Evolutionary conservation across 2,113 vertebrate genomes (phyloP), one percentile per base, ranked within the genome.

Genomic region (Rhinopomastus cyanomelas): DNA sequence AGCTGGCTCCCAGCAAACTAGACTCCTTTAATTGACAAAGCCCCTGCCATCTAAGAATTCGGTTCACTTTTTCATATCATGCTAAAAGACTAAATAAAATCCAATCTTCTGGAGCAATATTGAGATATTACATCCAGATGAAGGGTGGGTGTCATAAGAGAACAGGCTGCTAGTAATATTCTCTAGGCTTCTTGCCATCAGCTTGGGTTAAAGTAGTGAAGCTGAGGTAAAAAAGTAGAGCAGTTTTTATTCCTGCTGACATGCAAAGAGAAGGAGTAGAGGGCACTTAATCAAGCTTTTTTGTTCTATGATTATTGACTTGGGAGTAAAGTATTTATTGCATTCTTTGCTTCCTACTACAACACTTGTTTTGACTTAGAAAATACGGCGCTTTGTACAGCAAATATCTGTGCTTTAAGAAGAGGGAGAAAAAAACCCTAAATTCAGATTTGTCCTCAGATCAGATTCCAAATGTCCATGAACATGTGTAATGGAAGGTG

Each of bases 81-180:
- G 77, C 92, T 95, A 96, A 96, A 96, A 96, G 91, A 88, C 95
- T 95, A 96, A 97, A 97, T 96, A 96, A 96, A 95, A 97, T 93
- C 94, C 92, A 97, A 94, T 95, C 95, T 95, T 97, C 92, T 96
- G 74, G 77, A 95, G 95, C 91, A 96, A 96, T 96, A 97, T 97
- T 97, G 95, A 96, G 96, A 96, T 97, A 97, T 97, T 97, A 95
- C 91, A 97, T 94, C 96, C 96, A 97, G 95, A 97, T 97, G 96
- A 97, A 95, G 96, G 92, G 96, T 95, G 95, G 87, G 85, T 96
- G 91, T 94, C 95, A 89, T 62, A 90, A 93, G 92, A 94, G 90
- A 95, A 87, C 87, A 69, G 93, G 90, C 96, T 96, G 96, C 87
- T 95, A 94, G 94, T 74, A 97, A 97, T 95, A 96, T 96, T 97